These are phyloP conservation scores for Brenthis ino DNA, from an alignment of 2,888 invertebrate species.

Conservation along the genomic window DNA sequence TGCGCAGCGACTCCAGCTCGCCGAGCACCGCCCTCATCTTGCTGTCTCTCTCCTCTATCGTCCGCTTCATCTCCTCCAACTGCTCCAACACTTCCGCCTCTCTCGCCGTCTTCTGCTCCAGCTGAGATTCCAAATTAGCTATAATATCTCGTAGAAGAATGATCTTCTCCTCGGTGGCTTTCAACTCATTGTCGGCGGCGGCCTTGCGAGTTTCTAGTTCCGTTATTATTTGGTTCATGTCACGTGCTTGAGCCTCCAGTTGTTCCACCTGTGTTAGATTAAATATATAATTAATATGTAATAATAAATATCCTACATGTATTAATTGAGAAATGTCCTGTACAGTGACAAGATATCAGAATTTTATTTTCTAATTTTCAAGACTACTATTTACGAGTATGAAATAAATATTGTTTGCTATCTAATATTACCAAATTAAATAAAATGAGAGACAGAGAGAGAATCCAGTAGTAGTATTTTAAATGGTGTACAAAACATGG, in stretches of 20 bases:
- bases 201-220: slow-evolving; percentile 84
- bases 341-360: too few relatives aligned
- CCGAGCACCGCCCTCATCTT: slow-evolving; percentile 80
- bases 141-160: slow-evolving; percentile 89
- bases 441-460: too few relatives aligned
- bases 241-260: slow-evolving; percentile 88
- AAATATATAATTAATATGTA: not conserved
- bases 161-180: slow-evolving; percentile 89
- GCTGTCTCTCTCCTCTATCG: slow-evolving; percentile 80
- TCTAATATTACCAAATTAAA: too few relatives aligned
- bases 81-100: slow-evolving; percentile 85
- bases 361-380: too few relatives aligned
- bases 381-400: too few relatives aligned
- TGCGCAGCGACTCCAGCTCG: slow-evolving; percentile 78
- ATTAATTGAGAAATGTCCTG: too few relatives aligned
- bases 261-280: slow-evolving; percentile 85
- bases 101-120: slow-evolving; percentile 85
- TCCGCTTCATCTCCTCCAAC: slow-evolving; percentile 78
- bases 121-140: slow-evolving; percentile 87
- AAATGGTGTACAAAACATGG: too few relatives aligned
- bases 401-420: too few relatives aligned
- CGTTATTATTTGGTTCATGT: slow-evolving; percentile 84
- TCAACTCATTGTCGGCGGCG: slow-evolving; percentile 86
- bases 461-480: too few relatives aligned
- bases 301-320: not conserved